Percentiles rank a stretch among this genome's conserved stretches.
Conservation (phyloP, 2,888 invertebrate species). For the Stenchaetothrips biformis region DNA sequence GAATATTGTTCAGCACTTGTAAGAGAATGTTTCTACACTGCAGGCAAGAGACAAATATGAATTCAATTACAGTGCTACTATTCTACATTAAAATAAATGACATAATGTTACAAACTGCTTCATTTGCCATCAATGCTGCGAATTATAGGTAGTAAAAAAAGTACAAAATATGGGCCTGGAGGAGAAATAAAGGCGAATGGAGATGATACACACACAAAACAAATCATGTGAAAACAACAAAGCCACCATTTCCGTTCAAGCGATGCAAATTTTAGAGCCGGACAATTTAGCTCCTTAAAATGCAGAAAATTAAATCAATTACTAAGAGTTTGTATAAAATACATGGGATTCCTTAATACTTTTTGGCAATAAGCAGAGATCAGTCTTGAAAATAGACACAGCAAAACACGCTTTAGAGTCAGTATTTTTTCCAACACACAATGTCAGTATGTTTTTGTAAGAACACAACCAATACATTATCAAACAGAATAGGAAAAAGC, state of each 20-base stretch:
- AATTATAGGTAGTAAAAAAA: background rate
- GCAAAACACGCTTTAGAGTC: background rate
- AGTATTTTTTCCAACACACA: too few species aligned
- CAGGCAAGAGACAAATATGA: too few species aligned
- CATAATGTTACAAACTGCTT: background rate
- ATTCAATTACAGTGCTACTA: background rate
- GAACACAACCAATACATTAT: too few species aligned
- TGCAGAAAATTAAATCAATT: too few species aligned
- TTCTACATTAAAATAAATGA: background rate
- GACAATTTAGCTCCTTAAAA: too few species aligned
- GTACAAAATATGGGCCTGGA: background rate
- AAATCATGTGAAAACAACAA: background rate
- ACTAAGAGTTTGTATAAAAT: too few species aligned
- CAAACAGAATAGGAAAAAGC: too few species aligned
- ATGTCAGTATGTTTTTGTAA: too few species aligned
- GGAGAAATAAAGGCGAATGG: background rate
- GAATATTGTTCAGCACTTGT: too few species aligned
- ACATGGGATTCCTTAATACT: background rate
- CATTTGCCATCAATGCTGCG: too few species aligned
- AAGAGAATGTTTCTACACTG: too few species aligned
- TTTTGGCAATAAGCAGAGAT: background rate
- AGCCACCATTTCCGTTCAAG: background rate
- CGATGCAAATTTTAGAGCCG: background rate
- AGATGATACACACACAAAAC: background rate
- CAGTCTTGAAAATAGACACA: background rate